These are phyloP conservation scores for Pogona vitticeps DNA, from an alignment of 2,113 vertebrate species.

Conservation along the genomic window DNA sequence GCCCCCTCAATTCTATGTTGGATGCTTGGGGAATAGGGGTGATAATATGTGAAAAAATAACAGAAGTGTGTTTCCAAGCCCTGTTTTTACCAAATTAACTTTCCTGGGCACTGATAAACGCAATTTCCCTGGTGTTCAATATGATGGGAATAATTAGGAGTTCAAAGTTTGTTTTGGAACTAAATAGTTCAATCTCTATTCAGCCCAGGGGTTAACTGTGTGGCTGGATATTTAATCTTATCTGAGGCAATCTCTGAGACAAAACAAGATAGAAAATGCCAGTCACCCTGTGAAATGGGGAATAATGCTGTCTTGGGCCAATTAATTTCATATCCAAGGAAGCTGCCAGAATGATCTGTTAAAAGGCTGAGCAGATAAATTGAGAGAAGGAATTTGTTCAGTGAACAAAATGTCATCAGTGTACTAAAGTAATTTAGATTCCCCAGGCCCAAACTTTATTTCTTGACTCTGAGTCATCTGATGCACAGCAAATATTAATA, in stretches of 20 bases:
- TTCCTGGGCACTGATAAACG: constrained; percentile 58
- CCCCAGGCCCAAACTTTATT: constrained; percentile 32
- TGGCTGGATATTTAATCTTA: constrained; percentile 58
- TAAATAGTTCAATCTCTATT: no score
- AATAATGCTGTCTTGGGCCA: constrained; percentile 43
- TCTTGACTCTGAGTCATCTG: background rate
- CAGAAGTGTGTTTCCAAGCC: constrained; percentile 20
- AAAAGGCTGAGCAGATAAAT: constrained; percentile 34
- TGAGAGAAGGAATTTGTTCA: constrained; percentile 26
- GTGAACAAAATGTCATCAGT: constrained; percentile 40
- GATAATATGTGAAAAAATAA: constrained; percentile 44
- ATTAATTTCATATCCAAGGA: constrained; percentile 49
- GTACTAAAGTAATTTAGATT: constrained; percentile 35
- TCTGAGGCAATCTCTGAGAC: constrained; percentile 52
- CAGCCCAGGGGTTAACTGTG: constrained; percentile 50
- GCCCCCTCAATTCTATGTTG: no score
- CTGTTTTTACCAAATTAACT: constrained; percentile 57
- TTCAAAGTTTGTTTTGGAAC: constrained; percentile 60
- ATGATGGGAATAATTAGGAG: constrained; percentile 53
- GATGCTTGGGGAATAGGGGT: constrained; percentile 45
- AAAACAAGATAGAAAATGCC: constrained; percentile 45
- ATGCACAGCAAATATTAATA: constrained; percentile 2
- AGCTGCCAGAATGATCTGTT: constrained; percentile 29
- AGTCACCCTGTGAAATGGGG: constrained; percentile 37
- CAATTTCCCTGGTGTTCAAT: constrained; percentile 52